These are phyloP conservation scores for Allacma fusca DNA, from an alignment of 2,888 invertebrate species.

Conservation along the genomic window DNA sequence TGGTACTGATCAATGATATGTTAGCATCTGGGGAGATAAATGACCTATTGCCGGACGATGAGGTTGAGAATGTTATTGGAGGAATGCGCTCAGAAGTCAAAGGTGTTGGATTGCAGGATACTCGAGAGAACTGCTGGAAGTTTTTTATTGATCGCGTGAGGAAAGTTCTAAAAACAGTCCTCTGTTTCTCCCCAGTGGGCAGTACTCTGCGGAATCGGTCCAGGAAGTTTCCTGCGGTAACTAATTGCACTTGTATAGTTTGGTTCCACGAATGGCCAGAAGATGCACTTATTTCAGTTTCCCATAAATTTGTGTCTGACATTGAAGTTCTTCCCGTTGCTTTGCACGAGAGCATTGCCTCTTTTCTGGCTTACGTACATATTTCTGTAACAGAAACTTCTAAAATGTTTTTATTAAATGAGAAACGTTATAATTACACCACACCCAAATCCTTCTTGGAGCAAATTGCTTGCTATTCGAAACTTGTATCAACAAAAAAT, in stretches of 20 bases:
- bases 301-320: conserved; percentile 84
- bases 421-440: conserved; percentile 94
- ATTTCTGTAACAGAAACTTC: conserved; percentile 91
- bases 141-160: conserved; percentile 96
- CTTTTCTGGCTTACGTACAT: conserved; percentile 95
- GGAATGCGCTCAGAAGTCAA: conserved; percentile 67
- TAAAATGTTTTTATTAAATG: conserved; percentile 84
- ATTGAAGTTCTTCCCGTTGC: conserved; percentile 77
- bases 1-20: conserved; percentile 94
- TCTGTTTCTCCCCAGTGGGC: conserved; percentile 93
- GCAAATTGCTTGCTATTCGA: conserved; percentile 91
- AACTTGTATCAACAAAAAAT: conserved; percentile 83
- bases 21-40: conserved; percentile 95
- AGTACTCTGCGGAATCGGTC: conserved; percentile 91
- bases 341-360: conserved; percentile 82
- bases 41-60: conserved; percentile 94
- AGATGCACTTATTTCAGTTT: conserved; percentile 93
- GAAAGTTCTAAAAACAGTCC: too few relatives aligned
- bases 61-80: conserved; percentile 77
- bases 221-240: conserved; percentile 93
- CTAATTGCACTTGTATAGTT: conserved; percentile 93
- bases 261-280: conserved; percentile 99
- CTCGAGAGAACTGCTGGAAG: conserved; percentile 96
- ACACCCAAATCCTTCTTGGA: too few relatives aligned
- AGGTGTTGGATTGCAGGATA: conserved; percentile 88